A percentile compares a stretch with the other conserved stretches of the same genome.
Conservation (phyloP, 2,797 vertebrate species). For the Anguilla anguilla region DNA sequence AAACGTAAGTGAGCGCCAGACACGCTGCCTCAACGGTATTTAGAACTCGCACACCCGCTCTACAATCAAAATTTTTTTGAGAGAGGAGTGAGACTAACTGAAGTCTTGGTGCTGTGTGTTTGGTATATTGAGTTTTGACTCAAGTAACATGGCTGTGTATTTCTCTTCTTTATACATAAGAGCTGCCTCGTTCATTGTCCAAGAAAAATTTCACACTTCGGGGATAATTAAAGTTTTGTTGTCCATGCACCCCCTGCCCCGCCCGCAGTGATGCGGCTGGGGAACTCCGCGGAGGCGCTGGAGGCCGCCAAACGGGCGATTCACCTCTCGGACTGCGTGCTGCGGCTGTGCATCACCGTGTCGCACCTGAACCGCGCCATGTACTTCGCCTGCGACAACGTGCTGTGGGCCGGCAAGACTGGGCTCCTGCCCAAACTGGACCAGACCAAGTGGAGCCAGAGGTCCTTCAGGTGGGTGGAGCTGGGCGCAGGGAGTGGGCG, state of each 20-base stretch:
- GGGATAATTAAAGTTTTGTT: neutral
- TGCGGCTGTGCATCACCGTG: conserved; percentile 88
- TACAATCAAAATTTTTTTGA: too few species aligned
- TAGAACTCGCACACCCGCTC: too few species aligned
- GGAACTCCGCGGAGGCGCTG: conserved; percentile 85
- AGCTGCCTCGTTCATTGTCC: too few species aligned
- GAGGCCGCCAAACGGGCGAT: conserved; percentile 85
- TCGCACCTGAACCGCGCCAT: conserved; percentile 88
- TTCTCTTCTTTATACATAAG: too few species aligned
- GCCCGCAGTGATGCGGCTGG: conserved; percentile 83
- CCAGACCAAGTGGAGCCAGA: conserved; percentile 87
- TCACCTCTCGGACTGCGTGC: conserved; percentile 86
- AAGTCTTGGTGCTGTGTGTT: too few species aligned
- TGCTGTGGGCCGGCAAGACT: conserved; percentile 84
- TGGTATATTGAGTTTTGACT: too few species aligned
- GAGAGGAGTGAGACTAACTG: too few species aligned
- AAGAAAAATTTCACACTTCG: too few species aligned
- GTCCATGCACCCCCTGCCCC: neutral
- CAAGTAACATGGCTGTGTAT: too few species aligned
- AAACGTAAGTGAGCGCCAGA: conserved; percentile 78
- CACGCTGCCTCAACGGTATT: neutral
- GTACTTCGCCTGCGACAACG: conserved; percentile 91
- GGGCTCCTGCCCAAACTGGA: conserved; percentile 78
- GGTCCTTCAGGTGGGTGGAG: conserved; percentile 81
- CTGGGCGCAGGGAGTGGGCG: neutral